Conservation (phyloP, 2,888 invertebrate species). For the Acrobasis suavella region DNA sequence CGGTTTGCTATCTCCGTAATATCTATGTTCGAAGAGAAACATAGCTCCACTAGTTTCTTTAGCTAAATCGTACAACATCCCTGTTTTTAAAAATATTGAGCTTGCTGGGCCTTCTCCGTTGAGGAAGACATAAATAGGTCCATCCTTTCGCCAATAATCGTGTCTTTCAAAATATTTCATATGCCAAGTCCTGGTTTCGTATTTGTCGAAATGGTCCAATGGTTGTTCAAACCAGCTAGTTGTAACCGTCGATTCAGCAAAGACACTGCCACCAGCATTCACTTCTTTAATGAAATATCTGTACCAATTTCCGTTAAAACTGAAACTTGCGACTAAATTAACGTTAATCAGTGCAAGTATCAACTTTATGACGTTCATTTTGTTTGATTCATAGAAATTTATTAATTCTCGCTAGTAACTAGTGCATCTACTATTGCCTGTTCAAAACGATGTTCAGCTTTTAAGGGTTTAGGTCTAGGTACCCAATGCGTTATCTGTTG, state of each 20-base stretch:
- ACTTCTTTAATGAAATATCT: constrained; percentile 49
- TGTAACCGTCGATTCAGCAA: constrained; percentile 36
- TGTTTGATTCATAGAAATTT: not conserved
- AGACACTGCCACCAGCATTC: constrained; percentile 32
- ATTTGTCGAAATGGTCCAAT: constrained; percentile 60
- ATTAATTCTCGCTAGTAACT: not conserved
- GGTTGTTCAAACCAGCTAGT: constrained; percentile 61
- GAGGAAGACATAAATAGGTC: constrained; percentile 64
- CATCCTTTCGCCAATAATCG: constrained; percentile 53
- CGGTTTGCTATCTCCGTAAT: constrained; percentile 52
- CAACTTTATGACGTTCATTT: constrained; percentile 37
- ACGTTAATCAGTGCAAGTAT: constrained; percentile 37
- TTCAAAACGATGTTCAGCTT: not conserved
- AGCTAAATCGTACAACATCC: constrained; percentile 61
- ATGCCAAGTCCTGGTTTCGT: constrained; percentile 55
- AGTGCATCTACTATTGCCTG: no score
- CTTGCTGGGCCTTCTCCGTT: constrained; percentile 60
- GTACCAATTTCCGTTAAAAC: constrained; percentile 48
- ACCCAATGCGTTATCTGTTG: constrained; percentile 1
- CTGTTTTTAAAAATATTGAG: constrained; percentile 53
- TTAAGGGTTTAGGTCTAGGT: not conserved
- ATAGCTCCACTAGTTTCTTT: constrained; percentile 69
- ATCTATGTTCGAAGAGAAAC: constrained; percentile 63
- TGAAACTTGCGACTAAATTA: constrained; percentile 38
- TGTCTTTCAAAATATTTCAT: constrained; percentile 67